Evolutionary conservation across 2,888 invertebrate species (phyloP).

Genomic region (Idaea dimidiata): DNA sequence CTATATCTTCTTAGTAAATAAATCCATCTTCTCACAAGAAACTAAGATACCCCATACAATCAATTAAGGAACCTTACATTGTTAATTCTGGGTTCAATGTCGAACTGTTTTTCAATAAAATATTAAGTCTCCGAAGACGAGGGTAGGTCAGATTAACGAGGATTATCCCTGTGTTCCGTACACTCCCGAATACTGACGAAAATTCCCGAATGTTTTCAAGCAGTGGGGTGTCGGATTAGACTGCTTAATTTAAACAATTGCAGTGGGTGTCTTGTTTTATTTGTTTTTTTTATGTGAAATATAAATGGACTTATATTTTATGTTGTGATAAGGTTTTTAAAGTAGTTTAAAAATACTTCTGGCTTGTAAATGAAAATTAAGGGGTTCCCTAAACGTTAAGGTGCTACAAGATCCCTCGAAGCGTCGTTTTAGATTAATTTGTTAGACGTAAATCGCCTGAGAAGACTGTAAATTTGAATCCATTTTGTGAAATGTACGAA

Average conservation of each 20-base stretch:
- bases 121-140: slow-evolving; percentile 36
- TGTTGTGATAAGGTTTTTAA: no score
- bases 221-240: slow-evolving; percentile 15
- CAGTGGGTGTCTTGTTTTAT: slow-evolving; percentile 7
- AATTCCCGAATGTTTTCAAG: slow-evolving; percentile 9
- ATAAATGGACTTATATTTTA: background rate
- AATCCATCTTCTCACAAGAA: background rate
- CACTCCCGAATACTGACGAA: background rate
- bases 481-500: no score
- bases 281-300: background rate
- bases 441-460: no score
- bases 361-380: no score
- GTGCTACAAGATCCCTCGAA: no score
- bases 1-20: background rate
- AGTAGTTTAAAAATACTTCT: no score
- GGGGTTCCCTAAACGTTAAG: no score
- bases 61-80: slow-evolving; percentile 39
- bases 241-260: slow-evolving; percentile 17
- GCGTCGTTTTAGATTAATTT: no score
- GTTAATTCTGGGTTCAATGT: slow-evolving; percentile 23
- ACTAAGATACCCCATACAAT: slow-evolving; percentile 33
- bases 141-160: slow-evolving; percentile 34
- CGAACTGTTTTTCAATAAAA: slow-evolving; percentile 39
- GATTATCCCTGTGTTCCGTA: slow-evolving; percentile 34
- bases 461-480: no score